A percentile compares a stretch with the other conserved stretches of the same genome.
Conservation (phyloP, 1,140 invertebrate genomes). For the Anadara kagoshimensis region DNA sequence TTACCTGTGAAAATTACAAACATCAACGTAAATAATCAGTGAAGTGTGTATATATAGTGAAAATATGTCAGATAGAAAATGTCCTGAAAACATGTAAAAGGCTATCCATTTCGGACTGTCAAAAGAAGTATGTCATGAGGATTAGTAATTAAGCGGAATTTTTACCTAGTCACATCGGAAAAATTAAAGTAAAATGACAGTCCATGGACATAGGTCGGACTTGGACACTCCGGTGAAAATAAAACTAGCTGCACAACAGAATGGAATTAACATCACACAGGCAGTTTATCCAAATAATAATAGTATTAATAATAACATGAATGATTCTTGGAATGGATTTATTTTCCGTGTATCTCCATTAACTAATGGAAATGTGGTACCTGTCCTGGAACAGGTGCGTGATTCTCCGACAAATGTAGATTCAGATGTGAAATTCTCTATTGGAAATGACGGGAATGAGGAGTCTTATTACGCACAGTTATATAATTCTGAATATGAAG, state of each 20-base stretch:
- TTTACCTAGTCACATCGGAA: too few relatives aligned
- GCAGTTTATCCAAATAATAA: conserved; percentile 10
- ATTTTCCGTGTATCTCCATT: conserved; percentile 25
- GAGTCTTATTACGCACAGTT: conserved; percentile 12
- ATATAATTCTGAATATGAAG: conserved; percentile 33
- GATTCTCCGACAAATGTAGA: conserved; percentile 11
- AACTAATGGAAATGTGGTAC: conserved; percentile 1
- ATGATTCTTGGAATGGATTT: conserved; percentile 30
- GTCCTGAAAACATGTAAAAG: too few relatives aligned
- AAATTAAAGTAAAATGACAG: conserved; percentile 17
- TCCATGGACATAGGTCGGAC: conserved; percentile 27
- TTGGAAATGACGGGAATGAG: conserved; percentile 16
- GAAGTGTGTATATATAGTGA: too few relatives aligned
- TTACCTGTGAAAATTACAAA: too few relatives aligned
- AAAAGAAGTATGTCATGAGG: too few relatives aligned
- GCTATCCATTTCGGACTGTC: too few relatives aligned
- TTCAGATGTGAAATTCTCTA: background rate
- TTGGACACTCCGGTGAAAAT: too few relatives aligned
- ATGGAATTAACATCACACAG: conserved; percentile 12
- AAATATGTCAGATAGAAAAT: too few relatives aligned
- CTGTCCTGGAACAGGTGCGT: background rate
- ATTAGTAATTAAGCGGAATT: too few relatives aligned
- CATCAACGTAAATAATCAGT: too few relatives aligned
- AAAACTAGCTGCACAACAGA: background rate
- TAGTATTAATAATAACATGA: conserved; percentile 19